Percentiles rank a stretch among this genome's conserved stretches.
phyloP scores from a whole-genome alignment of 2,113 vertebrate genomes.

The Dipodomys merriami region DNA sequence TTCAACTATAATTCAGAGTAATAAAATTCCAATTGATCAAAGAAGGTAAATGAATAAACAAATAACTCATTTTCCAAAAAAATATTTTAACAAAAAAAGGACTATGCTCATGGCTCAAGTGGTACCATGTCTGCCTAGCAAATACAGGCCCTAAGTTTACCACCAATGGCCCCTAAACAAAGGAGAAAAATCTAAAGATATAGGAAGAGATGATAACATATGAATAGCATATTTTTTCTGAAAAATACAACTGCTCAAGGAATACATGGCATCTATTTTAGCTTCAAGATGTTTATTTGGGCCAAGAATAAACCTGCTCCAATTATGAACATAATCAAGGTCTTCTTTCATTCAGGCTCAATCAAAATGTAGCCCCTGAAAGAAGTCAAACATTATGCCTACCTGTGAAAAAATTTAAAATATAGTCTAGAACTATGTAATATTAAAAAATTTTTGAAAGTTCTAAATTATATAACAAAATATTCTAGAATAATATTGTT shows the following conservation, averaged over 20 bases:
- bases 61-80: too few species aligned
- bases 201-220: background rate
- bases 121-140: too few species aligned
- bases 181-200: background rate
- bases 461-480: background rate
- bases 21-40: too few species aligned
- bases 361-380: conserved; percentile 19
- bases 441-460: conserved; percentile 29
- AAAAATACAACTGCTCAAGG: conserved; percentile 25
- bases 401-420: background rate
- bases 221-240: conserved; percentile 14
- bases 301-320: background rate
- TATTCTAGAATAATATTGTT: conserved; percentile 43
- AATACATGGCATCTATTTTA: conserved; percentile 46
- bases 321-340: background rate
- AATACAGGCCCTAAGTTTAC: too few species aligned
- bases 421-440: background rate
- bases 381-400: background rate
- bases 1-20: too few species aligned
- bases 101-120: too few species aligned
- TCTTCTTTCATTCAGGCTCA: conserved; percentile 27
- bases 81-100: too few species aligned
- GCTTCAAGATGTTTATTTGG: conserved; percentile 24
- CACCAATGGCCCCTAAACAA: too few species aligned
- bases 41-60: too few species aligned